phyloP scores from a whole-genome alignment of 2,888 invertebrate genomes.

The Drosophila ezoana region DNA sequence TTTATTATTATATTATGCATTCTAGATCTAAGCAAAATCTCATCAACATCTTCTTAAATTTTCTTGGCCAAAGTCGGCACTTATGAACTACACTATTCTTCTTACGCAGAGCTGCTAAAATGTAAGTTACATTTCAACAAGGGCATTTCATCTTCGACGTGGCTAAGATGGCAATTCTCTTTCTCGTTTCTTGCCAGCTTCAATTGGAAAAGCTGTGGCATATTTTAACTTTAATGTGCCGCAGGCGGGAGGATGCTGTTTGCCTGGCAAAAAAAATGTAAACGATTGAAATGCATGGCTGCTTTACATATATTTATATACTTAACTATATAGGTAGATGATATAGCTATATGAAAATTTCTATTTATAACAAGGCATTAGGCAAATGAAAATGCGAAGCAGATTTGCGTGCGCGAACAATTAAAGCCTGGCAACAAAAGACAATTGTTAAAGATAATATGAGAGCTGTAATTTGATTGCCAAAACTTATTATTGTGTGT shows the following conservation, averaged over 20 bases:
- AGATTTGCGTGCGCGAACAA: slow-evolving; percentile 36
- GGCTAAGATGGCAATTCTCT: no score
- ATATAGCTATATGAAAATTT: not conserved
- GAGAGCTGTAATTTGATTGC: slow-evolving; percentile 30
- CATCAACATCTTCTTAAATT: no score
- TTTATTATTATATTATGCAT: no score
- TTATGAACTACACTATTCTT: no score
- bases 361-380: slow-evolving; percentile 35
- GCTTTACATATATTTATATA: not conserved
- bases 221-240: slow-evolving; percentile 17
- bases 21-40: no score
- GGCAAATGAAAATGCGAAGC: slow-evolving; percentile 39
- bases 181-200: not conserved
- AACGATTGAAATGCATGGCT: slow-evolving; percentile 9
- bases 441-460: slow-evolving; percentile 34
- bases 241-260: not conserved
- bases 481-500: slow-evolving; percentile 11
- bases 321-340: not conserved
- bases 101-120: no score
- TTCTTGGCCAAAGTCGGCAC: no score
- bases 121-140: no score
- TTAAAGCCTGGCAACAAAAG: slow-evolving; percentile 36
- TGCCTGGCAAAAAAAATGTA: slow-evolving; percentile 8
- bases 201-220: not conserved
- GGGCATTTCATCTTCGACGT: no score